phyloP scores from a whole-genome alignment of 2,797 vertebrate species.

The Pantherophis alleghaniensis region DNA sequence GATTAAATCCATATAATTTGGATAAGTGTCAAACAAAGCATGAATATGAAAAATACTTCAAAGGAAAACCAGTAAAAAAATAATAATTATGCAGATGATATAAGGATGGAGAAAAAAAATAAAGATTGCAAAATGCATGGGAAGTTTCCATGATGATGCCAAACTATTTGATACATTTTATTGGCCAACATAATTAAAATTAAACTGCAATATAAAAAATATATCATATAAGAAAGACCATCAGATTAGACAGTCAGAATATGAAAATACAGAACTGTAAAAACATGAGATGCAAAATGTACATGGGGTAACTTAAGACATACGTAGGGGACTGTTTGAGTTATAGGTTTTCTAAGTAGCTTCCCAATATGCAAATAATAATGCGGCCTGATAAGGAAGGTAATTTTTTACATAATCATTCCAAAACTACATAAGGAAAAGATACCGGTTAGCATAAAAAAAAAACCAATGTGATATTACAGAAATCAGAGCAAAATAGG shows the following conservation, averaged over 20 bases:
- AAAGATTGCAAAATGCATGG: background rate
- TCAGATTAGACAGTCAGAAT: background rate
- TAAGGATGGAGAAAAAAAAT: background rate
- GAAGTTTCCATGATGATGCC: background rate
- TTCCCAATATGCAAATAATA: background rate
- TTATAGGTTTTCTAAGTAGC: background rate
- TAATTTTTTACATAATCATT: background rate
- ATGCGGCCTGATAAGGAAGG: background rate
- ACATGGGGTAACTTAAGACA: background rate
- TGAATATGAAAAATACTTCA: conserved; percentile 7
- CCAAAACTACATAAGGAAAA: background rate
- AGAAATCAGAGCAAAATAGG: background rate
- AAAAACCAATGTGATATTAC: background rate
- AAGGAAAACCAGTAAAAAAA: conserved; percentile 9
- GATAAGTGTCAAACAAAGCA: conserved; percentile 19
- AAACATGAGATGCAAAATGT: background rate
- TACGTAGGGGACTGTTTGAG: background rate
- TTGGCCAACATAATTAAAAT: background rate
- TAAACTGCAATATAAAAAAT: background rate
- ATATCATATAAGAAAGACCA: accelerated
- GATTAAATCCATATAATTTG: conserved; percentile 39
- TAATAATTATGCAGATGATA: background rate
- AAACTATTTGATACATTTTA: background rate
- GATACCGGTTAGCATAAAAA: background rate
- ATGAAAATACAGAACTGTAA: background rate